phyloP scores from a whole-genome alignment of 2,113 vertebrate genomes.

The Speoplatyrhinus poulsoni region DNA sequence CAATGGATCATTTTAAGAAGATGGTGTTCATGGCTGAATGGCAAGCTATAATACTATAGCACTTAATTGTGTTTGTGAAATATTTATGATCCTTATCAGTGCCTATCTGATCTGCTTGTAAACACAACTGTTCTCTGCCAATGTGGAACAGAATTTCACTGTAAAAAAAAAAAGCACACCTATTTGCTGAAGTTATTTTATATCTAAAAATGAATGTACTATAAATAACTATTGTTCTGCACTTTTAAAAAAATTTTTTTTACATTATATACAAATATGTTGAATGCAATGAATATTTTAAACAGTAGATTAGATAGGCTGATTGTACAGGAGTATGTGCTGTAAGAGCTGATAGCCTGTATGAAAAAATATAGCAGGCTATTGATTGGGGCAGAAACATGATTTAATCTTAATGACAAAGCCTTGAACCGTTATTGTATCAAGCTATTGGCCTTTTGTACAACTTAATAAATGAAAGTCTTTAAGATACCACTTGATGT shows the following conservation, averaged over 20 bases:
- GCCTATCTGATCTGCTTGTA: slow-evolving; percentile 60
- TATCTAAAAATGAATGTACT: slow-evolving; percentile 63
- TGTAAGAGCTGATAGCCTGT: slow-evolving; percentile 46
- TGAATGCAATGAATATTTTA: slow-evolving; percentile 55
- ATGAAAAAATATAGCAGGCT: slow-evolving; percentile 58
- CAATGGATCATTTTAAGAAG: neutral
- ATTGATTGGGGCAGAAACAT: slow-evolving; percentile 66
- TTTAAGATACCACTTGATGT: slow-evolving; percentile 38
- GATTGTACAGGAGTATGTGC: slow-evolving; percentile 50
- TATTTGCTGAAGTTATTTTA: slow-evolving; percentile 62
- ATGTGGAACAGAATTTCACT: slow-evolving; percentile 38
- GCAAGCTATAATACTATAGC: slow-evolving; percentile 37
- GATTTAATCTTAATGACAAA: slow-evolving; percentile 75
- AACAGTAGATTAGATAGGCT: slow-evolving; percentile 68
- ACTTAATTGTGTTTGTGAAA: slow-evolving; percentile 51
- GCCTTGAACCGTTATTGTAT: slow-evolving; percentile 73
- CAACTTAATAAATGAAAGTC: slow-evolving; percentile 79
- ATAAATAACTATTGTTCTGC: slow-evolving; percentile 76
- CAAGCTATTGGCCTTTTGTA: slow-evolving; percentile 75
- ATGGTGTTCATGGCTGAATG: slow-evolving; percentile 3
- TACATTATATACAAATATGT: slow-evolving; percentile 71
- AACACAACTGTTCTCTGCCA: slow-evolving; percentile 20
- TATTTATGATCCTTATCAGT: slow-evolving; percentile 52
- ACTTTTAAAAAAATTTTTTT: slow-evolving; percentile 78
- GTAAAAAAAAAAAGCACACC: slow-evolving; percentile 41